Percentiles rank a stretch among this genome's conserved stretches.
Conservation (phyloP, 2,113 vertebrate genomes). For the Sphyrna mokarran region DNA sequence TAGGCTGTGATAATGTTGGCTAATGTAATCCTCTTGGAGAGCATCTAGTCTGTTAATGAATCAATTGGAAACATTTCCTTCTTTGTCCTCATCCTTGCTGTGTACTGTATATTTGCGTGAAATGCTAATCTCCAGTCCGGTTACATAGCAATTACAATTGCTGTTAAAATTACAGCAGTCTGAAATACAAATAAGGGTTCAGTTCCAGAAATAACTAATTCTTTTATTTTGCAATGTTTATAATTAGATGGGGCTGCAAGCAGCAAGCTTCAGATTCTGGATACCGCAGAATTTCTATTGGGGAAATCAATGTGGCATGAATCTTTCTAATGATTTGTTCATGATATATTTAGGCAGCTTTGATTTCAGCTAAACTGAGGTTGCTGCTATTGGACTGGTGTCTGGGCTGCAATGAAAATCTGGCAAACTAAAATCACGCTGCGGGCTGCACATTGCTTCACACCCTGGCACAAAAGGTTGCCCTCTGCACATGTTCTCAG, state of each 20-base stretch:
- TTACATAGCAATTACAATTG: not conserved
- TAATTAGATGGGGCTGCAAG: not conserved
- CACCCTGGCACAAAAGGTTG: not conserved
- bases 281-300: not conserved
- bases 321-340: not conserved
- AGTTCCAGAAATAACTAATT: not conserved
- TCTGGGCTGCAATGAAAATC: not conserved
- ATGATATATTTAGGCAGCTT: not conserved
- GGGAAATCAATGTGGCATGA: not conserved
- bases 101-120: not conserved
- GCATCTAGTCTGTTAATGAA: not conserved
- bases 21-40: not conserved
- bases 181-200: not conserved
- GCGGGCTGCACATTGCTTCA: not conserved
- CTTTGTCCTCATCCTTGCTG: not conserved
- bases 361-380: not conserved
- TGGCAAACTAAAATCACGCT: not conserved
- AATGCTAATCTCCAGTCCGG: not conserved
- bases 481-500: not conserved
- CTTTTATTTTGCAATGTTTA: not conserved
- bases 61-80: not conserved
- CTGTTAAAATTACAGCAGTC: not conserved
- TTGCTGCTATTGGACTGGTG: not conserved
- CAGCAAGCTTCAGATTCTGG: not conserved
- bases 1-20: not conserved